A percentile compares a stretch with the other conserved stretches of the same genome.
These are phyloP conservation scores for Trematomus bernacchii DNA, from an alignment of 2,797 vertebrate genomes.

Conservation along the genomic window DNA sequence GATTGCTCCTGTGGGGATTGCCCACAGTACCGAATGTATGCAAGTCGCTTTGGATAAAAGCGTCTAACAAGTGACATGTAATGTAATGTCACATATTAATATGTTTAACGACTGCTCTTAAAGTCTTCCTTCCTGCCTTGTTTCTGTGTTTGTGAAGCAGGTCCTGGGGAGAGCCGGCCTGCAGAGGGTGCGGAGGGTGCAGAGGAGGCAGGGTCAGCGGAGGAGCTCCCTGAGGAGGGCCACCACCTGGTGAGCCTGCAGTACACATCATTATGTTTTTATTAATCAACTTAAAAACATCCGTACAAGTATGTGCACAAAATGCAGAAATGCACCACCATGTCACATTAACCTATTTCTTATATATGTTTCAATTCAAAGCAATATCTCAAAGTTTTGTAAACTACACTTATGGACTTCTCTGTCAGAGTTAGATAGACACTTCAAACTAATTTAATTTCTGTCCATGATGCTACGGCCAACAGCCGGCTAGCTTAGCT, in stretches of 20 bases:
- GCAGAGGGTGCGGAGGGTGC: conserved; percentile 39
- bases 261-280: conserved; percentile 6
- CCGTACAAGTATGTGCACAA: background rate
- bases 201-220: conserved; percentile 40
- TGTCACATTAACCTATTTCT: background rate
- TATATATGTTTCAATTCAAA: background rate
- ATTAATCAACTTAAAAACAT: conserved; percentile 2
- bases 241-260: conserved; percentile 62
- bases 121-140: conserved; percentile 11
- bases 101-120: conserved; percentile 8
- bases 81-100: too few relatives aligned
- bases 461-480: background rate
- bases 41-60: too few relatives aligned
- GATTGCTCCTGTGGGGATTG: too few relatives aligned
- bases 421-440: too few relatives aligned
- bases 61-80: too few relatives aligned
- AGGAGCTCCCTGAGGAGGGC: conserved; percentile 42
- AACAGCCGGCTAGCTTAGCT: too few relatives aligned
- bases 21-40: too few relatives aligned
- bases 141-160: conserved; percentile 46
- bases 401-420: background rate
- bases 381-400: background rate
- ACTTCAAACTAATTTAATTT: too few relatives aligned
- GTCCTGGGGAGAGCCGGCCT: conserved; percentile 40
- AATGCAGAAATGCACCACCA: background rate